Evolutionary conservation across 2,797 vertebrate species (phyloP), one percentile per base, ranked within the genome.

Genomic region (Micromesistius poutassou): DNA sequence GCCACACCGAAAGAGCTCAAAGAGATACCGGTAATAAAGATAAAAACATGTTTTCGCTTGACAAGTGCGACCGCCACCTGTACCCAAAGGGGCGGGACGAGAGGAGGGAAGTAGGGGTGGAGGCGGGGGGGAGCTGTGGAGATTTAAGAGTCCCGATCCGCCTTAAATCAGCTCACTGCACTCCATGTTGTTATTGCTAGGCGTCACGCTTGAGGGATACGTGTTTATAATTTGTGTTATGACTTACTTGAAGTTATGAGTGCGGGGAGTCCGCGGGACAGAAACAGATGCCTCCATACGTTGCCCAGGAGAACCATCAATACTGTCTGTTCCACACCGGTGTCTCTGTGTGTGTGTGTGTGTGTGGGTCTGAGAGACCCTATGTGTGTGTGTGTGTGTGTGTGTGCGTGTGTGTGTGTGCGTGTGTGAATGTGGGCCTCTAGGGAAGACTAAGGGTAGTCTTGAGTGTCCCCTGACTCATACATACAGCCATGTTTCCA

Each of bases 161-260:
- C 89, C 84, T 74, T 94, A 94, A 94, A 94, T 94, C 91, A 93
- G 88, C 85, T 87, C 86, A 81, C 87, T 80, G 74, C 88, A 90
- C 92, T 93, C 89, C 85, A 89, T 91, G 87, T 91, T 93, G 92
- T 93, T 93, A 93, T 94, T 94, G 86, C 90, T 88, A 81, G 85
- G 88, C 82, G 91, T 93, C 92, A 92, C 75, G 87, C 86, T 89
- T 94, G 92, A 93, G 83, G 86, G 87, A 94, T 93, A 92, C 87
- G 91, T 93, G 93, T 93, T 94, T 94, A 93, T 91, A 93, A 94
- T 94, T 93, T 93, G 91, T 92, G 92, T 93, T 93, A 94, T 93
- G 93, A 93, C 92, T 93, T 91, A 90, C 89, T 92, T 92, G 87
- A 92, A 94, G 92, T 93, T 91, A 94, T 93, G 91, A 91, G 90